These are phyloP conservation scores for Pecten maximus DNA, from an alignment of 2,888 invertebrate species.

Conservation along the genomic window DNA sequence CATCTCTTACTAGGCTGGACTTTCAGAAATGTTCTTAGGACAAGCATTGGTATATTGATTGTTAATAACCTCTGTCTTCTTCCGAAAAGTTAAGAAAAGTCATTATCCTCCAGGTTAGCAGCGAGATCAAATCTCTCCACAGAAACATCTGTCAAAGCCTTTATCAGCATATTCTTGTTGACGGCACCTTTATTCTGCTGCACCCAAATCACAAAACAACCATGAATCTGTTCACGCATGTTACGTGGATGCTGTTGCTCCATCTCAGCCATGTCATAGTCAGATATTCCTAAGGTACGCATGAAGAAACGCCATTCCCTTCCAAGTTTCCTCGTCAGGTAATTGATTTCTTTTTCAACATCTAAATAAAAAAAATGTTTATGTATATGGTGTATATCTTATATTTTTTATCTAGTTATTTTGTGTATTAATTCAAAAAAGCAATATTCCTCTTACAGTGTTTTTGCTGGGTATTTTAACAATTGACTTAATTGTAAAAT, in stretches of 20 bases:
- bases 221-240: constrained; percentile 68
- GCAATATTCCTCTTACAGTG: too few species aligned
- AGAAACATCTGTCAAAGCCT: constrained; percentile 57
- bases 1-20: too few species aligned
- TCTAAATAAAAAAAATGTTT: constrained; percentile 56
- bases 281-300: constrained; percentile 64
- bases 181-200: constrained; percentile 60
- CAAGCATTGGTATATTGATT: not conserved
- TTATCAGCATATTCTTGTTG: constrained; percentile 57
- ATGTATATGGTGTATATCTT: too few species aligned
- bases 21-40: not conserved
- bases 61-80: not conserved
- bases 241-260: constrained; percentile 60
- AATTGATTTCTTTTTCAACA: constrained; percentile 63
- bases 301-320: constrained; percentile 71
- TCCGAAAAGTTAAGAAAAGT: constrained; percentile 38
- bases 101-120: constrained; percentile 55
- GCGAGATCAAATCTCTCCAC: constrained; percentile 64
- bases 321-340: constrained; percentile 63
- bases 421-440: too few species aligned
- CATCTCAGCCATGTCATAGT: constrained; percentile 64
- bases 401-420: too few species aligned
- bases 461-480: too few species aligned
- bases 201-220: constrained; percentile 64
- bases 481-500: too few species aligned